Conservation (phyloP, 2,797 vertebrate species). For the Liasis olivaceus region DNA sequence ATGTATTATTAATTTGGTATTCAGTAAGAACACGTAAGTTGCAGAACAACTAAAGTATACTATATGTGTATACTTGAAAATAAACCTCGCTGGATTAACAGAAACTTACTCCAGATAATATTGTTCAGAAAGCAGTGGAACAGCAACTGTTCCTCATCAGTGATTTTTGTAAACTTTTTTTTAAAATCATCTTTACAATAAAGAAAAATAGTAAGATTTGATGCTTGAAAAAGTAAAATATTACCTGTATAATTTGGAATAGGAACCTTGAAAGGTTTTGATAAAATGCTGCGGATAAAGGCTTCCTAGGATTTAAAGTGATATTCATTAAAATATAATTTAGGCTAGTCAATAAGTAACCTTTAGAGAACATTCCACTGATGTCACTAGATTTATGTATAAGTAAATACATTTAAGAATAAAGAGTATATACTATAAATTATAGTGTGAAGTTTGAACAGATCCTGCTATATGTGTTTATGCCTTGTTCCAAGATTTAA, state of each 20-base stretch:
- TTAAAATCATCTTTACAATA: not conserved
- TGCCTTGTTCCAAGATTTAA: not conserved
- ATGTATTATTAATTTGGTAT: conserved; percentile 24
- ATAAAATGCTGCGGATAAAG: conserved; percentile 94
- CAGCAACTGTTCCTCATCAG: not conserved
- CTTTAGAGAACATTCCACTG: not conserved
- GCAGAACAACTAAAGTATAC: no score
- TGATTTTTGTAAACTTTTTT: conserved; percentile 39
- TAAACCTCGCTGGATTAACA: not conserved
- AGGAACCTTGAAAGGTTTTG: conserved; percentile 94
- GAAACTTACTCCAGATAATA: not conserved
- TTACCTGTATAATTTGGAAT: conserved; percentile 96
- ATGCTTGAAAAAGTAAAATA: not conserved
- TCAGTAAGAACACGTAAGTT: not conserved
- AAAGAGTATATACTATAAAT: not conserved
- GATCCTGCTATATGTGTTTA: not conserved
- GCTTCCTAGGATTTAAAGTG: conserved; percentile 82
- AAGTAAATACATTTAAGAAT: not conserved
- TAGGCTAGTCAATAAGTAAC: not conserved
- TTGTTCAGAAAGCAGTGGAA: not conserved
- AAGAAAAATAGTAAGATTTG: not conserved
- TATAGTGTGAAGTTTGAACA: not conserved
- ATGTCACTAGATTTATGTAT: not conserved
- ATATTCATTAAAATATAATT: conserved; percentile 21
- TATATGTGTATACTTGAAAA: not conserved